Base-by-base conservation (phyloP, 2,113 vertebrate species). In the Paradoxurus hermaphroditus region DNA sequence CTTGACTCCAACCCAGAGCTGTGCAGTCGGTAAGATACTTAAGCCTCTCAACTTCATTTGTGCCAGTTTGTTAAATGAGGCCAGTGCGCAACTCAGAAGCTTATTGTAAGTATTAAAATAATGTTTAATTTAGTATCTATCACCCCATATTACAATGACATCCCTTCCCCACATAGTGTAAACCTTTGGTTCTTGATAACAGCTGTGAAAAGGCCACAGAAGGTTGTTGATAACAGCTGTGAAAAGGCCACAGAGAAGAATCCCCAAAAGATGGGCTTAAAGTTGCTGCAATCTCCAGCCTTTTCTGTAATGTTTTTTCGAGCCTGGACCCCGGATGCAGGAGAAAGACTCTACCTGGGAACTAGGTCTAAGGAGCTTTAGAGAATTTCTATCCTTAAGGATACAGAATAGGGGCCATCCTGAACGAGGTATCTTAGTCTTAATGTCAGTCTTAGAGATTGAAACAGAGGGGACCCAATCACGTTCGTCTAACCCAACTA, bases 301-400 rank as follows among this genome's bases (percentile, higher is more conserved):
- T 29, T 93, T 93, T 94, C 73, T 81, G 27, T 41, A 78, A 92
- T 11, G 8, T 88, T 86, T 82, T 97, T 79, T 67, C 15, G 72
- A 44, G 3, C 39, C 23, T 82, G 81, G n/a, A 82, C 15, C 25
- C 73, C 46, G 41, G 41, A 46, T 1, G 2, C n/a, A 41, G 31
- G 62, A 83, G 39, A 79, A 86, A 62, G 34, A 18, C 44, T 65
- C 59, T 68, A 86, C 12, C n/a, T 88, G 44, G 46, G 27, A 88
- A 94, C 73, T 18, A 59, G 13, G 2, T 81, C 73, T 96, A 79
- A 95, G 94, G 72, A 62, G 68, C 65, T 83, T 34, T 82, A 46
- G 23, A 85, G n/a, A 63, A 88, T 87, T 77, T 82, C 62, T 68
- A 19, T n/a, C 70, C 68, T 90, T 63, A 65, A 49, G 59, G 46